phyloP scores from a whole-genome alignment of 37 sponge, comb jelly and placozoan genomes.

The Beroe ovata region DNA sequence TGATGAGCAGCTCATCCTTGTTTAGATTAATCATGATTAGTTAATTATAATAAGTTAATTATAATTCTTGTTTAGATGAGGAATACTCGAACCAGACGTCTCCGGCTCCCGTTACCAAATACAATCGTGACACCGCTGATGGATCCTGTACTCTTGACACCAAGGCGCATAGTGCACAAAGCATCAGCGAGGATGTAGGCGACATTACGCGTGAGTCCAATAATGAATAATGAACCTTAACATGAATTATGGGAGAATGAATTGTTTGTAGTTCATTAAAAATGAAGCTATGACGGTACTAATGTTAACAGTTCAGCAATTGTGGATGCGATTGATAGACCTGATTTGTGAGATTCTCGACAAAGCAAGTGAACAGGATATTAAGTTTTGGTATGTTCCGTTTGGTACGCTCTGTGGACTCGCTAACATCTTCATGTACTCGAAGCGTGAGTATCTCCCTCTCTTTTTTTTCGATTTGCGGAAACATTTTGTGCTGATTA shows the following conservation, averaged over 20 bases:
- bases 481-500: too few species aligned
- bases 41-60: too few species aligned
- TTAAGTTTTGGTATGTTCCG: slow-evolving; percentile 62
- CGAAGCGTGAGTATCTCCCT: neutral
- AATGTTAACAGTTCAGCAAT: neutral
- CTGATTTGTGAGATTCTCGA: slow-evolving; percentile 53
- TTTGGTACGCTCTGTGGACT: slow-evolving; percentile 50
- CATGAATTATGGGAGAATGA: too few species aligned
- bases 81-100: slow-evolving; percentile 55
- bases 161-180: slow-evolving; percentile 23
- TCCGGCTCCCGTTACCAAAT: slow-evolving; percentile 35
- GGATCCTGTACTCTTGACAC: neutral
- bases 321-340: slow-evolving; percentile 34
- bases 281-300: too few species aligned
- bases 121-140: neutral
- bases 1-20: too few species aligned
- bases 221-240: too few species aligned
- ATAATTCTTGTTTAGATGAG: too few species aligned
- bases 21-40: too few species aligned
- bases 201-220: neutral
- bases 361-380: slow-evolving; percentile 17
- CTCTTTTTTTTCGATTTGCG: too few species aligned
- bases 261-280: too few species aligned
- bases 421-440: slow-evolving; percentile 40
- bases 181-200: neutral